Base-by-base conservation (phyloP, 2,888 invertebrate species). In the Agrypnus murinus region DNA sequence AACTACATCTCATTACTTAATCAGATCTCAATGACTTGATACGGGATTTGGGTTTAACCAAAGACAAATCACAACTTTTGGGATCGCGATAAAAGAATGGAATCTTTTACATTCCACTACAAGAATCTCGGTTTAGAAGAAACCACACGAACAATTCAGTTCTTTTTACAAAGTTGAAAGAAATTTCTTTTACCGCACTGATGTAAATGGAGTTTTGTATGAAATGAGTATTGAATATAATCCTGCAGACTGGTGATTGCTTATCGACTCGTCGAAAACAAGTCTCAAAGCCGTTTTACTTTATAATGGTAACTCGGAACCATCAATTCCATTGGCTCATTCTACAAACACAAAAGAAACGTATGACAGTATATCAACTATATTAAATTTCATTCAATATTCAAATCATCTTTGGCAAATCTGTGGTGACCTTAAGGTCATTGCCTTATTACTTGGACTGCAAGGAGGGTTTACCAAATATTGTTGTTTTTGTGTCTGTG, bases 251-350 rank as follows among this genome's bases (percentile, higher is more conserved):
- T n/a, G n/a, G n/a, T n/a, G n/a, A n/a, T n/a, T n/a, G n/a, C 48
- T 48, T 14, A 65, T 48, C n/a, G 50, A 68, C 32, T 34, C 53
- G 9, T 68, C 63, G 4, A 68, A 68, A 15, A 9, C 12, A 9
- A 65, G 68, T 43, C 43, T 68, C 19, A 64, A 69, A 57, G 69
- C 64, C 15, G 69, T 69, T 8, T 38, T 64, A 12, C 34, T 65
- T 3, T 40, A 65, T 25, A 69, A 38, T 25, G 48, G 62, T 2
- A 62, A 68, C 38, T 14, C 9, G 10, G 14, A 14, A 9, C 62
- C 60, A 8, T 68, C 68, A 7, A 14, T 63, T 25, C 62, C 60
- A 36, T 10, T 68, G 2, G 68, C 17, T 9, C 10, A 68, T 48
- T 17, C 62, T 9, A 31, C 40, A 6, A 4, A 31, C 48, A 34